Conservation (phyloP, 2,888 invertebrate species). For the Hipparchia semele region DNA sequence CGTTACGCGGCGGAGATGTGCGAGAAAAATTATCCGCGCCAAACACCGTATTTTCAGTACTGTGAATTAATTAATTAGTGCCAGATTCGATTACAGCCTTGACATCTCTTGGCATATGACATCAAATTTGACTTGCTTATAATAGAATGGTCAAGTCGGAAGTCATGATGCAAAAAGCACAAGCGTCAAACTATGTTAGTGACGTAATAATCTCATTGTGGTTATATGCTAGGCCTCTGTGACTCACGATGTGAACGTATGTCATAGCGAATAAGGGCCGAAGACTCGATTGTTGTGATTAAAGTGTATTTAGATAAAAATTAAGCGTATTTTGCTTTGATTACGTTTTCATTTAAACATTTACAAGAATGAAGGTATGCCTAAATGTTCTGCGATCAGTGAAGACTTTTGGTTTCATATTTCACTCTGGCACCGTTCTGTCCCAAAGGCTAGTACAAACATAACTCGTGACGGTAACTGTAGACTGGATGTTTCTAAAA, state of each 20-base stretch:
- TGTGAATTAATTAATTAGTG: too few relatives aligned
- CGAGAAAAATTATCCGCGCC: too few relatives aligned
- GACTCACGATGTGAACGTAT: too few relatives aligned
- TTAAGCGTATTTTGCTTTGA: slow-evolving; percentile 17
- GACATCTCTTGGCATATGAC: too few relatives aligned
- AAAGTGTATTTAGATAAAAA: slow-evolving; percentile 7
- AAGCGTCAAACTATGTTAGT: too few relatives aligned
- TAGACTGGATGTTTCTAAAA: background rate
- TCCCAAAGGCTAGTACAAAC: background rate
- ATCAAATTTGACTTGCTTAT: too few relatives aligned
- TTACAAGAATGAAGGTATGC: slow-evolving; percentile 4
- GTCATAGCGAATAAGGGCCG: background rate
- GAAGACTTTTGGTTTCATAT: slow-evolving; percentile 6
- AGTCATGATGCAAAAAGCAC: too few relatives aligned
- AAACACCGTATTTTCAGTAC: too few relatives aligned
- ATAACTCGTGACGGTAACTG: background rate
- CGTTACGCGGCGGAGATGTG: too few relatives aligned
- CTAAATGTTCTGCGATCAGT: slow-evolving; percentile 24
- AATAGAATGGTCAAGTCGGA: too few relatives aligned
- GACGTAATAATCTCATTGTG: background rate
- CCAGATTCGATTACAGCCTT: too few relatives aligned
- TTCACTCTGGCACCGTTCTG: background rate
- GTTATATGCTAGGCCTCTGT: too few relatives aligned
- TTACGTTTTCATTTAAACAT: slow-evolving; percentile 7
- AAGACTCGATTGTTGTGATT: background rate